phyloP scores from a whole-genome alignment of 2,888 invertebrate genomes.

The Homarus gammarus region DNA sequence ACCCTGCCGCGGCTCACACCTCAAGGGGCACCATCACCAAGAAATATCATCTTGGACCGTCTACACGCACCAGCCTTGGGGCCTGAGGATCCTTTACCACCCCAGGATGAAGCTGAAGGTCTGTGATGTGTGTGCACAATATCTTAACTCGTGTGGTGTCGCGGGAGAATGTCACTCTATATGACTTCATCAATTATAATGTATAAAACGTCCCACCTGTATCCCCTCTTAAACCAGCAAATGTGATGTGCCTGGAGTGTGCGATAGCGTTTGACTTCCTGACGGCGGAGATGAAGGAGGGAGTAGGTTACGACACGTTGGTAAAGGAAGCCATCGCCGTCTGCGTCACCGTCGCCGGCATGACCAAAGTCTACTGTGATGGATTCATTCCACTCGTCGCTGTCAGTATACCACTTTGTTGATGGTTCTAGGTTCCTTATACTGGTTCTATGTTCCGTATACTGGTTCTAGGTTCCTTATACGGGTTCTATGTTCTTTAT shows the following conservation, averaged over 20 bases:
- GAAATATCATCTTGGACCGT: not conserved
- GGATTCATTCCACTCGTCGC: constrained; percentile 46
- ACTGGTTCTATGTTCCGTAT: too few species aligned
- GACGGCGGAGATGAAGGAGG: constrained; percentile 26
- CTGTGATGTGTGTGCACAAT: not conserved
- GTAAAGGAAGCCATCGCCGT: constrained; percentile 33
- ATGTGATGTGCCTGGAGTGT: constrained; percentile 44
- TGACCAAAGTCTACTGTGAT: constrained; percentile 20
- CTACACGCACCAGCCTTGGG: not conserved
- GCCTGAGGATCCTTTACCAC: not conserved
- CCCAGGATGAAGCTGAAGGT: not conserved
- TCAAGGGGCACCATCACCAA: not conserved
- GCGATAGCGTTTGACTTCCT: constrained; percentile 20
- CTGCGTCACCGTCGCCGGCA: constrained; percentile 2
- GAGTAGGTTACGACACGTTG: not conserved
- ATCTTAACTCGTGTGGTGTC: not conserved
- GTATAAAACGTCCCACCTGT: not conserved
- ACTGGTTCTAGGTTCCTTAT: too few species aligned
- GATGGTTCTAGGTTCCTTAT: too few species aligned
- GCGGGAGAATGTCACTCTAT: not conserved
- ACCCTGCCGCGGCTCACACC: not conserved
- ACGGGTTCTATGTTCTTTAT: too few species aligned
- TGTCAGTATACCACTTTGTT: constrained; percentile 28
- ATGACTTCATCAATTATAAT: not conserved
- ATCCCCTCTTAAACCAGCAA: not conserved